Conservation (phyloP, 2,888 invertebrate genomes). For the Platycheirus rosarum region DNA sequence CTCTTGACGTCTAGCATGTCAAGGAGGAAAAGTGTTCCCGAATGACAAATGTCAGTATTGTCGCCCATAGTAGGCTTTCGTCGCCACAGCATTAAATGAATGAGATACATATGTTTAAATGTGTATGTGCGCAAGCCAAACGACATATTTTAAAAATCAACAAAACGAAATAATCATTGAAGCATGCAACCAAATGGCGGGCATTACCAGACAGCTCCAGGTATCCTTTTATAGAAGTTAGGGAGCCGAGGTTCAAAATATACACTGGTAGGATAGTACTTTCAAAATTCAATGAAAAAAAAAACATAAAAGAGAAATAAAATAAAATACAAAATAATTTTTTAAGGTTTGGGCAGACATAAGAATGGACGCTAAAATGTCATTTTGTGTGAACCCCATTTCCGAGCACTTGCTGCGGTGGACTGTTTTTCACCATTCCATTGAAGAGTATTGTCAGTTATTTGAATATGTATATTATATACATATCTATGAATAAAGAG, state of each 20-base stretch:
- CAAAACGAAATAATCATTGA: constrained; percentile 51
- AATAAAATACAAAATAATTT: background rate
- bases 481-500: constrained; percentile 2
- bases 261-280: constrained; percentile 21
- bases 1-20: constrained; percentile 2
- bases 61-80: no score
- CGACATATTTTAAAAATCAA: constrained; percentile 52
- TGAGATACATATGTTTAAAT: background rate
- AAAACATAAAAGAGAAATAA: constrained; percentile 24
- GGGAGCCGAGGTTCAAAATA: constrained; percentile 35
- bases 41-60: background rate
- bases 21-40: constrained; percentile 4
- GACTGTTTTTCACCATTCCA: background rate
- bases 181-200: constrained; percentile 47
- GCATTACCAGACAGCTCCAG: constrained; percentile 38
- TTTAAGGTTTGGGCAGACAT: constrained; percentile 15
- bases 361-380: constrained; percentile 43
- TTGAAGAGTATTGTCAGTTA: constrained; percentile 6
- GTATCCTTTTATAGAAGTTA: constrained; percentile 31
- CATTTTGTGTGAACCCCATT: constrained; percentile 50
- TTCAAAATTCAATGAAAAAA: constrained; percentile 29
- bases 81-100: no score
- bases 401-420: constrained; percentile 12
- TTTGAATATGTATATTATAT: constrained; percentile 16
- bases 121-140: constrained; percentile 20